phyloP scores from a whole-genome alignment of 2,113 vertebrate genomes.

The Chrysemys picta region DNA sequence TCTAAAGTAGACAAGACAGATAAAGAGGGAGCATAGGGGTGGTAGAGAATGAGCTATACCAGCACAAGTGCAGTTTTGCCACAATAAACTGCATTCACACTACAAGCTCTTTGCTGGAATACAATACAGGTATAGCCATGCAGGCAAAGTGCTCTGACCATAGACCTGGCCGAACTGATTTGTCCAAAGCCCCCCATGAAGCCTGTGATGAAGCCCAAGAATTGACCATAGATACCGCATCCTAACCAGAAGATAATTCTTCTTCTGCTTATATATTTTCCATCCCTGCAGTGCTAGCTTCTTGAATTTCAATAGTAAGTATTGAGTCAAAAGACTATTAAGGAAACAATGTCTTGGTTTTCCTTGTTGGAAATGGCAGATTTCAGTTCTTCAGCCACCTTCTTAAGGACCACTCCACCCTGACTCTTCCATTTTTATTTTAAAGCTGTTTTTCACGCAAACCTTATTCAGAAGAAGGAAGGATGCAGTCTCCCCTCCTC shows the following conservation, averaged over 20 bases:
- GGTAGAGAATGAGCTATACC: neutral
- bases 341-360: neutral
- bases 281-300: neutral
- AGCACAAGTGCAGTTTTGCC: neutral
- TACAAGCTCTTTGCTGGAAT: neutral
- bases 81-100: neutral
- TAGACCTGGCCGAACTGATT: neutral
- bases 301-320: neutral
- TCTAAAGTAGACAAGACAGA: neutral
- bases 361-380: neutral
- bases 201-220: neutral
- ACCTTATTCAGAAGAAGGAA: neutral
- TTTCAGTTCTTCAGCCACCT: neutral
- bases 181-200: neutral
- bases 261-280: neutral
- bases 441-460: neutral
- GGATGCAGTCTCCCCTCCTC: neutral
- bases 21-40: neutral
- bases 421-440: neutral
- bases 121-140: neutral
- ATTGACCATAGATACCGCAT: neutral
- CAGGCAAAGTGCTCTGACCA: neutral
- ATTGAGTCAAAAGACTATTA: neutral
- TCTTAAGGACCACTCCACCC: neutral
- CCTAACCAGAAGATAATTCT: neutral